phyloP scores from a whole-genome alignment of 2,797 vertebrate genomes.

The Knipowitschia caucasica region DNA sequence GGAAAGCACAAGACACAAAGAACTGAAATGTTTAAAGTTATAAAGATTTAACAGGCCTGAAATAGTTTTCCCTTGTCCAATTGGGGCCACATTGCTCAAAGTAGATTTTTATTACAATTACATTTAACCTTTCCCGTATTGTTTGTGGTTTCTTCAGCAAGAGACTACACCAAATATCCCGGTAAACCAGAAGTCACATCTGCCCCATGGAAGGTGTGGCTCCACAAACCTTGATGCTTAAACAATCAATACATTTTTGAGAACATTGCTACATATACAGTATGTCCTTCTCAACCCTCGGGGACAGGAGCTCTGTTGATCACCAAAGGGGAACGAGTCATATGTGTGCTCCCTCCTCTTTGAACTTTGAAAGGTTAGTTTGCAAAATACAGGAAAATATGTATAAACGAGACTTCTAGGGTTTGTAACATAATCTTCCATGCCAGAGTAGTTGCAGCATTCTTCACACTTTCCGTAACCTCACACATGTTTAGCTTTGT shows the following conservation, averaged over 20 bases:
- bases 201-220: not conserved
- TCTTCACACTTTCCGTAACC: no score
- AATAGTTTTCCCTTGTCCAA: conserved; percentile 3
- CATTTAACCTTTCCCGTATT: not conserved
- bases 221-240: not conserved
- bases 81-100: not conserved
- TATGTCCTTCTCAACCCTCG: no score
- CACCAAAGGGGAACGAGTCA: no score
- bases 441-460: no score
- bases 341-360: no score
- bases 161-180: no score
- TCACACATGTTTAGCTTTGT: no score
- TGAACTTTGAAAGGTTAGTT: no score
- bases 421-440: no score
- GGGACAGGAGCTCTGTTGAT: no score
- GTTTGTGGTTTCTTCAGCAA: not conserved
- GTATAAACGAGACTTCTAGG: no score
- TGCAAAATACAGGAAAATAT: no score
- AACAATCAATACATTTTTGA: not conserved
- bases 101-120: not conserved
- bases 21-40: conserved; percentile 40
- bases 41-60: conserved; percentile 18
- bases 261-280: not conserved
- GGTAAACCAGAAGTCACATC: not conserved
- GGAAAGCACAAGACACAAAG: conserved; percentile 29